phyloP scores from a whole-genome alignment of 2,113 vertebrate species.

The Arvicanthis niloticus region DNA sequence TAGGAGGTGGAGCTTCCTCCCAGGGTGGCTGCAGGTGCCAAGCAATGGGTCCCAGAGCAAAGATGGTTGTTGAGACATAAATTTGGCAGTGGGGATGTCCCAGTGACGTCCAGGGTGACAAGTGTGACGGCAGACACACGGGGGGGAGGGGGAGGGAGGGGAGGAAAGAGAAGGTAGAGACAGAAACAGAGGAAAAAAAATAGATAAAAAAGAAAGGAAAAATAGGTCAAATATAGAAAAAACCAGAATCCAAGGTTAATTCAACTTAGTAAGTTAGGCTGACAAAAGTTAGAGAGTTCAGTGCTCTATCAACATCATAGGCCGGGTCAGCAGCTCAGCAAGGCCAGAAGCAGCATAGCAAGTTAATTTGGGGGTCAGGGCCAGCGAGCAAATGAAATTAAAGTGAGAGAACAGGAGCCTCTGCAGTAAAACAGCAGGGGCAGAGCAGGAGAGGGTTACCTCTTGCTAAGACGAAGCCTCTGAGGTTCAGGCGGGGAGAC shows the following conservation, averaged over 20 bases:
- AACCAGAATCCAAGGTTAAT: slow-evolving; percentile 92
- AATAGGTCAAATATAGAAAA: slow-evolving; percentile 97
- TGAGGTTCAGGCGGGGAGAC: slow-evolving; percentile 1
- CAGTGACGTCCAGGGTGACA: slow-evolving; percentile 92
- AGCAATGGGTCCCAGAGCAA: slow-evolving; percentile 86
- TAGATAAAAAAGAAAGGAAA: slow-evolving; percentile 91
- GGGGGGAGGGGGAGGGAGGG: slow-evolving; percentile 72
- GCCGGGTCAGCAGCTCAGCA: slow-evolving; percentile 85
- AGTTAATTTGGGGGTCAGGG: slow-evolving; percentile 72
- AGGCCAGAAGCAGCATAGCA: slow-evolving; percentile 86
- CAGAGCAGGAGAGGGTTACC: slow-evolving; percentile 71
- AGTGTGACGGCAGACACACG: slow-evolving; percentile 87
- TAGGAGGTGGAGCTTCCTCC: slow-evolving; percentile 92
- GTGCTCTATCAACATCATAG: slow-evolving; percentile 79
- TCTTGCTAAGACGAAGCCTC: not conserved
- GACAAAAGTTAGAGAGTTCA: slow-evolving; percentile 87
- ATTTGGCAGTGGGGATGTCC: slow-evolving; percentile 89
- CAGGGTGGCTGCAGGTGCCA: slow-evolving; percentile 91
- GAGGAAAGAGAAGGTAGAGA: slow-evolving; percentile 83
- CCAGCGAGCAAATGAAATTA: slow-evolving; percentile 85
- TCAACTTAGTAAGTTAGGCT: slow-evolving; percentile 89
- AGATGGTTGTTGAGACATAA: slow-evolving; percentile 85
- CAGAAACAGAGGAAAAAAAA: slow-evolving; percentile 86
- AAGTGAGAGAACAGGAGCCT: slow-evolving; percentile 80
- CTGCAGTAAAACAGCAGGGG: not conserved